Conservation (phyloP, 2,888 invertebrate genomes). For the Papilio gigon region DNA sequence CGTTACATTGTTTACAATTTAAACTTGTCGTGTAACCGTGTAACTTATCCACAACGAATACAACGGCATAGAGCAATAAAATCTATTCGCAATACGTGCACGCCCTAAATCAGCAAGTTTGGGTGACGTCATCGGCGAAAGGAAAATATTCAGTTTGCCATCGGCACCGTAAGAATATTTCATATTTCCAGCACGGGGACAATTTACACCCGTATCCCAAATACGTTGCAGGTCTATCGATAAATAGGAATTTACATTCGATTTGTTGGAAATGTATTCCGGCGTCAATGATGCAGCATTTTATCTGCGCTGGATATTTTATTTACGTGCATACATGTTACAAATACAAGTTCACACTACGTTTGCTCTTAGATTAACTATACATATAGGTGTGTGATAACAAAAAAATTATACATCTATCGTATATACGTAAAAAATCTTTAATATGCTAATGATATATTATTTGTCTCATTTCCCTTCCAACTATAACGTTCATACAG, state of each 20-base stretch:
- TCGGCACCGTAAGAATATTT: conserved; percentile 60
- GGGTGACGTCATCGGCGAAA: conserved; percentile 44
- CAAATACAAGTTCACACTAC: background rate
- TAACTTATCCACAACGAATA: no score
- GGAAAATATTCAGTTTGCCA: conserved; percentile 61
- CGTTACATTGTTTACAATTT: no score
- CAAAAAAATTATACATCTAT: no score
- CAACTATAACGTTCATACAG: background rate
- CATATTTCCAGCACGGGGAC: conserved; percentile 58
- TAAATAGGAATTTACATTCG: conserved; percentile 67
- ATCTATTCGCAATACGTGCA: conserved; percentile 41
- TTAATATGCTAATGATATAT: no score
- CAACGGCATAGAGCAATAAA: no score
- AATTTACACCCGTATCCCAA: conserved; percentile 57
- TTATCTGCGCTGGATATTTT: conserved; percentile 39
- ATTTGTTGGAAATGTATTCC: conserved; percentile 55
- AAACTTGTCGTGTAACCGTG: no score
- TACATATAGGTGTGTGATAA: background rate
- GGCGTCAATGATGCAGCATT: conserved; percentile 44
- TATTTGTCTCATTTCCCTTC: background rate
- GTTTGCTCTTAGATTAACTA: background rate
- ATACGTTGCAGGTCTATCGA: conserved; percentile 55
- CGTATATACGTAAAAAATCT: no score
- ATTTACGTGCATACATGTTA: background rate
- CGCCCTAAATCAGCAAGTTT: conserved; percentile 42